A percentile compares a stretch with the other conserved stretches of the same genome.
These are phyloP conservation scores for Brachionus sp. DNA, from an alignment of 1,140 invertebrate species.

Conservation along the genomic window DNA sequence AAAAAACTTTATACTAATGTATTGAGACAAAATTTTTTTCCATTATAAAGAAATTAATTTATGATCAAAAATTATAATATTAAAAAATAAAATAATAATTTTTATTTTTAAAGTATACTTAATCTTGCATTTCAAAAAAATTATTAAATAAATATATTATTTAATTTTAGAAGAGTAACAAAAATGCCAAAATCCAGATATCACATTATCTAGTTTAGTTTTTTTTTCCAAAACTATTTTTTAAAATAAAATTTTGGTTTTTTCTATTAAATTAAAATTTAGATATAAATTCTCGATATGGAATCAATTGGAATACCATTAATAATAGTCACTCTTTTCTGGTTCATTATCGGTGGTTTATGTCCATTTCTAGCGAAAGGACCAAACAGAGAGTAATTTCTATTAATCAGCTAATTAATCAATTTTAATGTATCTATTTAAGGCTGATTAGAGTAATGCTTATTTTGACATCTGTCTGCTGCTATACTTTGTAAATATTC, in stretches of 20 bases:
- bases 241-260: not conserved
- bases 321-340: constrained; percentile 13
- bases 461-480: constrained; percentile 30
- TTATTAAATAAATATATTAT: not conserved
- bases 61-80: no score
- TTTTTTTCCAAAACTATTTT: not conserved
- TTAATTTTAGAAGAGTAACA: no score
- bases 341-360: constrained; percentile 26
- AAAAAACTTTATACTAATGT: no score
- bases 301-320: constrained; percentile 29
- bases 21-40: no score
- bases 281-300: not conserved
- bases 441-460: constrained; percentile 37
- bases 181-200: not conserved
- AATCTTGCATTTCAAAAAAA: not conserved
- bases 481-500: constrained; percentile 40
- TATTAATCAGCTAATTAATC: not conserved
- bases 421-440: not conserved
- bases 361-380: constrained; percentile 44
- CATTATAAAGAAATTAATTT: no score
- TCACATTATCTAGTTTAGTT: not conserved
- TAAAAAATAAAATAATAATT: not conserved
- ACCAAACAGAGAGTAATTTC: constrained; percentile 32
- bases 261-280: not conserved
- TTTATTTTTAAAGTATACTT: not conserved